Base-by-base conservation (phyloP, 1,140 invertebrate genomes). In the Cepaea nemoralis region DNA sequence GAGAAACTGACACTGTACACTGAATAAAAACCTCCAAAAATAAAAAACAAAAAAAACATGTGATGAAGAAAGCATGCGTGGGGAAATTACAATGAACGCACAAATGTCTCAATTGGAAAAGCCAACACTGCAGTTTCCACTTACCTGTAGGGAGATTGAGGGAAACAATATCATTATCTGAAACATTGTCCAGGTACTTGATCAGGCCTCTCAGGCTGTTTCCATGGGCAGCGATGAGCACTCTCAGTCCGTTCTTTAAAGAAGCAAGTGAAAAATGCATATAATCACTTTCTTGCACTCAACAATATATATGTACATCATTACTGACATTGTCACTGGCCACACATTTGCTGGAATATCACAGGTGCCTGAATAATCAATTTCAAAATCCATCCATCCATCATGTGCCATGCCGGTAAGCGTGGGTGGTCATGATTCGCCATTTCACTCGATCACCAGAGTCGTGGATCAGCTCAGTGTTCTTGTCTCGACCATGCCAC, bases 151-250 rank as follows among this genome's bases (percentile, higher is more conserved):
- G 97, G 48, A 99, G 93, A 92, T 99, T 98, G 1, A 98, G 92
- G 71, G 94, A 94, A 95, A 98, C 97, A 82, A 99, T 99, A 84
- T 94, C 94, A 83, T 95, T 95, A 89, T 98, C 96, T 80, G 94
- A 94, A 88, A 98, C 93, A 87, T 95, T 96, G 91, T 99, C 97
- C 88, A 99, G 94, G 94, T 98, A 96, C 92, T 98, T 99, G 0
- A 99, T 96, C 89, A 99, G 96, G 74, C 97, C 97, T 87, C 97
- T 93, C 59, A 99, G 93, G 91, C 97, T 98, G 92, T 99, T 99
- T 74, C 97, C 97, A 92, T 99, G 97, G 84, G 97, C 97, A 85
- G 96, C 96, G 88, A 98, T 97, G 27, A 99, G 94, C 77, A 98
- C 96, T 81, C 93, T 94, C 89, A 98, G 97, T 82, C 96, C 97